phyloP scores from a whole-genome alignment of 2,113 vertebrate genomes.

The Petrocephalus microphthalmus region DNA sequence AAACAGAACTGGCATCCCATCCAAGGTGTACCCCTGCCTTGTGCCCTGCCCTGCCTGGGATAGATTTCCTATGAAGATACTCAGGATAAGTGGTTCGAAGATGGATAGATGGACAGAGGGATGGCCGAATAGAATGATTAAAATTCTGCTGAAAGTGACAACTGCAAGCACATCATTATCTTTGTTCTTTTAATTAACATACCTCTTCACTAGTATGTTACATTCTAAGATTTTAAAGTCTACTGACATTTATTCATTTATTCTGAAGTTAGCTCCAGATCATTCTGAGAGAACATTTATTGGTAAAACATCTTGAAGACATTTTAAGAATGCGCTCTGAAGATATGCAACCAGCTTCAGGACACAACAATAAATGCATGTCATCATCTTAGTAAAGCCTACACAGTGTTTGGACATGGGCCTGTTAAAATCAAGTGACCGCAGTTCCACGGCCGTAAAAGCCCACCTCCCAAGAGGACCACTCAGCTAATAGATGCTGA shows the following conservation, averaged over 20 bases:
- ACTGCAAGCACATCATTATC: background rate
- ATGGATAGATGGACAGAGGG: background rate
- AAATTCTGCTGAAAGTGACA: background rate
- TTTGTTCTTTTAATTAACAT: background rate
- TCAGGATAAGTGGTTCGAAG: background rate
- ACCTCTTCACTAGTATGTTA: background rate
- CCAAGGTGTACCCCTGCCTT: background rate
- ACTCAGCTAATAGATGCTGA: constrained; percentile 12
- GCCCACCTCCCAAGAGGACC: constrained; percentile 13
- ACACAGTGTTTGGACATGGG: background rate
- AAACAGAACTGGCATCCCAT: background rate
- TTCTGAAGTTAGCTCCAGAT: background rate
- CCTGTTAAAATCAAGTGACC: background rate
- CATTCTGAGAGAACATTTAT: background rate
- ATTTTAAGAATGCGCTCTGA: background rate
- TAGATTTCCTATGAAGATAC: background rate
- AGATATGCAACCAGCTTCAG: background rate
- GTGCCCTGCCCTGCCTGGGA: background rate
- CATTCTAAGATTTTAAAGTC: background rate
- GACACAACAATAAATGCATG: background rate
- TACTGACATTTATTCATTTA: background rate
- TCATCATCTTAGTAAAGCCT: too few relatives aligned
- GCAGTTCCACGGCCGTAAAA: constrained; percentile 5
- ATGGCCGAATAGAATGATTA: background rate
- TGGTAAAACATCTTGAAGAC: background rate